A percentile compares a stretch with the other conserved stretches of the same genome.
Conservation (phyloP, 2,113 vertebrate genomes). For the Nothobranchius furzeri region DNA sequence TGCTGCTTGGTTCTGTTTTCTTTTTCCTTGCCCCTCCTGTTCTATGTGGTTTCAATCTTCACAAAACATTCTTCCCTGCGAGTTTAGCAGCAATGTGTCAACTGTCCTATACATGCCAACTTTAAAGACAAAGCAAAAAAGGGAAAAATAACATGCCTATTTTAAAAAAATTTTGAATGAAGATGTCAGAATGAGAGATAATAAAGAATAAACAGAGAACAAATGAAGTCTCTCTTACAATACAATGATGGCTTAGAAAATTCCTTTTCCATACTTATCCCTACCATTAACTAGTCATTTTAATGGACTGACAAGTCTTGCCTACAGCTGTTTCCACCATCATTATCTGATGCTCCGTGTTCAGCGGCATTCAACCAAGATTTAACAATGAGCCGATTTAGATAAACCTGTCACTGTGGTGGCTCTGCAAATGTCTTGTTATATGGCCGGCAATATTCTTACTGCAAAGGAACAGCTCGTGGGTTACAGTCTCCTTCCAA, state of each 20-base stretch:
- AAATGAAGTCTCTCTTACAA: constrained; percentile 37
- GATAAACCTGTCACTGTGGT: constrained; percentile 49
- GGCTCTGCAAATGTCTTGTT: constrained; percentile 35
- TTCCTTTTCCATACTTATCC: constrained; percentile 20
- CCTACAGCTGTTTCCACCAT: constrained; percentile 49
- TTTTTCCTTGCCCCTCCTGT: neutral
- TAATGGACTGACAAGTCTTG: constrained; percentile 35
- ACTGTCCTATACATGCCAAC: neutral
- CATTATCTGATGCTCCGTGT: constrained; percentile 54
- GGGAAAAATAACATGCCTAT: neutral
- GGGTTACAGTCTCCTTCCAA: constrained; percentile 19
- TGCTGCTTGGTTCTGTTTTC: too few relatives aligned
- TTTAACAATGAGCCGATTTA: constrained; percentile 47
- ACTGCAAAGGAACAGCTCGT: constrained; percentile 43
- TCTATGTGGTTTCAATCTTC: constrained; percentile 21
- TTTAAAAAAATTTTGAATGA: neutral
- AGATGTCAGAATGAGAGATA: neutral
- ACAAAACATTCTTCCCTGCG: constrained; percentile 8
- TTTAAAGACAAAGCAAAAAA: constrained; percentile 12
- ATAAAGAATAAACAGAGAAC: constrained; percentile 9
- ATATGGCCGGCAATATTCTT: constrained; percentile 51
- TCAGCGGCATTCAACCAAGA: constrained; percentile 40
- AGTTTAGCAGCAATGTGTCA: constrained; percentile 19
- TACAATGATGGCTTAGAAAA: constrained; percentile 34
- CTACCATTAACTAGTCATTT: constrained; percentile 18